A percentile compares a stretch with the other conserved stretches of the same genome.
Evolutionary conservation across 2,797 vertebrate species (phyloP).

Genomic region (Arrhamphus sclerolepis): DNA sequence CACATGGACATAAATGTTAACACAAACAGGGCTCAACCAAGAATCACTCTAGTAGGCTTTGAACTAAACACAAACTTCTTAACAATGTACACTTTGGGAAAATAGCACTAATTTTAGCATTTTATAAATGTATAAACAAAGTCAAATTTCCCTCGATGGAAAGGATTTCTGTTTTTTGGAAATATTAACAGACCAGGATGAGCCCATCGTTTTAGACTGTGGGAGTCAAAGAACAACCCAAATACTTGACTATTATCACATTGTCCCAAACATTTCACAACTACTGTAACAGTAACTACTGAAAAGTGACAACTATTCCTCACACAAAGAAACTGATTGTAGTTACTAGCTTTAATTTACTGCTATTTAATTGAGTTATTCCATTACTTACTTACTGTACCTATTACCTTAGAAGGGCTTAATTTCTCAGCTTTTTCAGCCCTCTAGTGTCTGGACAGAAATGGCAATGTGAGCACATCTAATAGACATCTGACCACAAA

Average conservation of each 20-base stretch:
- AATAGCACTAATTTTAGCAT: conserved; percentile 38
- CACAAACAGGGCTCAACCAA: conserved; percentile 39
- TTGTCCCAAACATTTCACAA: conserved; percentile 39
- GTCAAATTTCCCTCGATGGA: conserved; percentile 34
- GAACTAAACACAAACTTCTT: conserved; percentile 35
- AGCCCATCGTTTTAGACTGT: conserved; percentile 41
- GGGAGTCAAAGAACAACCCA: conserved; percentile 44
- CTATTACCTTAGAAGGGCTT: not conserved
- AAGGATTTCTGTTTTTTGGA: conserved; percentile 31
- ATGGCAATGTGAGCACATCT: conserved; percentile 24
- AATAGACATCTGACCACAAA: conserved; percentile 29
- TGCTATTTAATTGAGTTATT: conserved; percentile 50
- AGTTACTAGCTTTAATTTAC: conserved; percentile 50
- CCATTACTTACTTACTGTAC: conserved; percentile 29
- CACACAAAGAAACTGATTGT: conserved; percentile 50
- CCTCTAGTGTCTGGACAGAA: conserved; percentile 23
- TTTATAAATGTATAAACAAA: conserved; percentile 52
- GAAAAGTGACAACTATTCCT: conserved; percentile 48
- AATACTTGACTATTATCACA: conserved; percentile 56
- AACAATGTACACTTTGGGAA: conserved; percentile 26
- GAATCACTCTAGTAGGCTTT: conserved; percentile 31
- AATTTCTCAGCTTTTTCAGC: conserved; percentile 22
- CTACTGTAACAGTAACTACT: conserved; percentile 58
- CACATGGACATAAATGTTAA: conserved; percentile 19
- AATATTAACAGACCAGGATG: conserved; percentile 57